Base-by-base conservation (phyloP, 1,140 invertebrate genomes). In the Drosophila dunni region DNA sequence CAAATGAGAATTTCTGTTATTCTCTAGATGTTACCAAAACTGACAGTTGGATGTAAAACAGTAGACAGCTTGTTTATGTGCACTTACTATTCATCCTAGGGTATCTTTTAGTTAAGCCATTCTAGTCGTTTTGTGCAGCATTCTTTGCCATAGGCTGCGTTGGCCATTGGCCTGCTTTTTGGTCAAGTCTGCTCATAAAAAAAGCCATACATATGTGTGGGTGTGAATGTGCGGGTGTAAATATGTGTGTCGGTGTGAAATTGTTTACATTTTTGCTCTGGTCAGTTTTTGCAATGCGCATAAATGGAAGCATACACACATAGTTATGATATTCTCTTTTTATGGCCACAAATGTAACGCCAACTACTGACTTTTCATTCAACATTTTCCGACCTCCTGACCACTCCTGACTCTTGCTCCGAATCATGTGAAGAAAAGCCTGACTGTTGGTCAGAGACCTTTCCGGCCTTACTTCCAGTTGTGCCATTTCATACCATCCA, bases 321-420 rank as follows among this genome's bases (percentile, higher is more conserved):
- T 88, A 84, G 84, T 84, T 89, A 89, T 88, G 77, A 89, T 89
- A 71, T 77, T 88, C 76, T 88, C 76, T 85, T 77, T 79, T 75
- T 89, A 78, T 72, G 51, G 65, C 83, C 77, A 79, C 84, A 88
- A 80, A 80, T 83, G 77, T 74, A 73, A 58, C 44, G 53, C 45
- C 40, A 15, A 36, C 51, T n/a, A 5, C 9, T 9, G 4, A 10
- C 0, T n/a, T 15, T 10, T 7, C 60, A 38, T 34, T 34, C 24
- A 9, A 0, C 56, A 42, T 34, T 7, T 1, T 24, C 50, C 33
- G 7, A n/a, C 46, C 13, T 62, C 1, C 58, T 38, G 9, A 42
- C 33, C 63, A 53, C 61, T 62, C 1, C 58, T 38, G 9, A 42
- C 33, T 56, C 45, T 51, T 48, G 24, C 61, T 57, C 64, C 65